phyloP scores from a whole-genome alignment of 2,797 vertebrate species.

The Anolis apletophallus region DNA sequence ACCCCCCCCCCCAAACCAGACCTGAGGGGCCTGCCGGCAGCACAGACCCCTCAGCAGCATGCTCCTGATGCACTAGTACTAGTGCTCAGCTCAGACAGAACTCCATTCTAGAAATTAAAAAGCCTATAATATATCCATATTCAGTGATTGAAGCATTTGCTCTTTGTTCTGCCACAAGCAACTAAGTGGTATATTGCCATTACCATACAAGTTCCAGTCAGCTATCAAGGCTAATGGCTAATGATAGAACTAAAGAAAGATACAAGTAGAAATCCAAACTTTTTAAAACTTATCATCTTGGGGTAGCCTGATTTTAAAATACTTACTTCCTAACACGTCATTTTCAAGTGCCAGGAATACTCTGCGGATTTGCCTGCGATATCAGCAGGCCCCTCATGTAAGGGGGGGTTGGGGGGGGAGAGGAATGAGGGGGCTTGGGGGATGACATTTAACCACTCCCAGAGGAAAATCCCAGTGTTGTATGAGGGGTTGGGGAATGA shows the following conservation, averaged over 20 bases:
- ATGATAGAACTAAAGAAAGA: not conserved
- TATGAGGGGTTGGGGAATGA: too few relatives aligned
- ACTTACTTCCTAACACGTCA: too few relatives aligned
- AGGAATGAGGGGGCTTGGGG: too few relatives aligned
- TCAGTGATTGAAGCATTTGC: not conserved
- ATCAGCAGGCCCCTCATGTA: too few relatives aligned
- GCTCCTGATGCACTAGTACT: not conserved
- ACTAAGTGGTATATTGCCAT: not conserved
- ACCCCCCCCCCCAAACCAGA: too few relatives aligned
- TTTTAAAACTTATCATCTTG: not conserved
- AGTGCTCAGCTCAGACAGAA: not conserved
- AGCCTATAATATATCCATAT: not conserved
- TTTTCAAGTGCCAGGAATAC: too few relatives aligned
- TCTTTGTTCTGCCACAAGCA: not conserved
- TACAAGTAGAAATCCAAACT: not conserved
- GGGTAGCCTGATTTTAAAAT: conserved; percentile 19
- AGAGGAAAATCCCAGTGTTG: too few relatives aligned
- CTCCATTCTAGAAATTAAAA: not conserved
- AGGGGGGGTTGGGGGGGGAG: too few relatives aligned
- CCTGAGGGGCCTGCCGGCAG: too few relatives aligned
- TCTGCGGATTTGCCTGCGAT: too few relatives aligned
- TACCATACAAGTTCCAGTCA: not conserved
- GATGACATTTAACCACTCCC: too few relatives aligned
- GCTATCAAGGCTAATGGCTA: not conserved
- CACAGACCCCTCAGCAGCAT: too few relatives aligned